These are phyloP conservation scores for Petrolisthes cinctipes DNA, from an alignment of 2,888 invertebrate genomes.

Conservation along the genomic window DNA sequence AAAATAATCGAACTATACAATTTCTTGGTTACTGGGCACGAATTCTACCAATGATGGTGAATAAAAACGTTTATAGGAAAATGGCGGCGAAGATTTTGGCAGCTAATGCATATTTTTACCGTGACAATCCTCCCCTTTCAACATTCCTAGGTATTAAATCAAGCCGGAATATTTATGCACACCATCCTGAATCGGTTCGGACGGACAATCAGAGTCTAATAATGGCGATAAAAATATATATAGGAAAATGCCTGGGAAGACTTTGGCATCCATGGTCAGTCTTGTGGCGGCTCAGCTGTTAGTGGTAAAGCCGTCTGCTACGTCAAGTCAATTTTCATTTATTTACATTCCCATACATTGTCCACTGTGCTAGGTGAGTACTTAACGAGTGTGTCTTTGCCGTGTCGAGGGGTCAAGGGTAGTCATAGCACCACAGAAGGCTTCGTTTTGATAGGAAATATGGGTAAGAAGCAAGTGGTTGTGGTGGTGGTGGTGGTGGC, in stretches of 20 bases:
- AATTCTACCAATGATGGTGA: background rate
- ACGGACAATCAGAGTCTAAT: background rate
- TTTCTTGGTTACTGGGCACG: background rate
- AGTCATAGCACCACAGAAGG: background rate
- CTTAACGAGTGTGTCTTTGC: background rate
- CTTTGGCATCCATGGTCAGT: background rate
- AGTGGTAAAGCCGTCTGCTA: conserved; percentile 56
- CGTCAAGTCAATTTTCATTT: conserved; percentile 44
- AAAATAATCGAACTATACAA: background rate
- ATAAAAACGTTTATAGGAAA: background rate
- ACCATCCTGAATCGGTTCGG: background rate
- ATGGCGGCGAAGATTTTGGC: conserved; percentile 1
- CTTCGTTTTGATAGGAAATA: background rate
- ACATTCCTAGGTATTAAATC: background rate
- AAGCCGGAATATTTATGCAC: background rate
- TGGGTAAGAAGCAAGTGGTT: background rate
- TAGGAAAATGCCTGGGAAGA: background rate
- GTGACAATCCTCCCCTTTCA: background rate
- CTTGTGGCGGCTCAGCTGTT: conserved; percentile 55
- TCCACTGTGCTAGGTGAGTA: background rate
- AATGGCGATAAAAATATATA: background rate
- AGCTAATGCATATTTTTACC: background rate
- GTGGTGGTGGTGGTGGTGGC: background rate
- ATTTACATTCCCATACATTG: conserved; percentile 30
- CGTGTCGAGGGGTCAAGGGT: background rate